Evolutionary conservation across 2,797 vertebrate species (phyloP).

Genomic region (Anisognathus igniventris): DNA sequence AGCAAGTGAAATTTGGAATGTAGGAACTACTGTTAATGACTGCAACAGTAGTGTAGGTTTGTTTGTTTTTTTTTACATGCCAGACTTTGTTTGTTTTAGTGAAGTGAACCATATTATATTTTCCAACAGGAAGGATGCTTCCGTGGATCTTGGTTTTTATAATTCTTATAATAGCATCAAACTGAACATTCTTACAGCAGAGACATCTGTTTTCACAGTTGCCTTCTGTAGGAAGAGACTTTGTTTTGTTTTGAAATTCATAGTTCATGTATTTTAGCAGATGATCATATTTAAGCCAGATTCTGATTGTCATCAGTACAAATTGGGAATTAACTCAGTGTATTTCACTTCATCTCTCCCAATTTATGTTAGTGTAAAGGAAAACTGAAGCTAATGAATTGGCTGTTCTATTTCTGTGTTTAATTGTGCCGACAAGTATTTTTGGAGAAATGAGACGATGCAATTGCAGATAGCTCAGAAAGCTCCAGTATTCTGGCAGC

Average conservation of each 20-base stretch:
- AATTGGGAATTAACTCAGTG: conserved; percentile 19
- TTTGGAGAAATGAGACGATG: conserved; percentile 17
- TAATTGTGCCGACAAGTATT: conserved; percentile 16
- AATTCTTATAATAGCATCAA: conserved; percentile 37
- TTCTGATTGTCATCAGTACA: conserved; percentile 43
- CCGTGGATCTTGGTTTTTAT: background rate
- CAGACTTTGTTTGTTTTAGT: conserved; percentile 44
- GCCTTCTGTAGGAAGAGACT: conserved; percentile 42
- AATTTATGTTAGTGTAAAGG: background rate
- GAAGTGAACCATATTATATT: conserved; percentile 30
- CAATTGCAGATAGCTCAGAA: background rate
- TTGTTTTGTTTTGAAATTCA: conserved; percentile 35
- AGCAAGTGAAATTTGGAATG: background rate
- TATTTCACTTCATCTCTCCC: conserved; percentile 33
- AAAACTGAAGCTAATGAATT: conserved; percentile 27
- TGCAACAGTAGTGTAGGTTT: background rate
- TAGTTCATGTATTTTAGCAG: conserved; percentile 40
- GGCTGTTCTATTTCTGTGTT: conserved; percentile 1
- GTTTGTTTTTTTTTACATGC: background rate
- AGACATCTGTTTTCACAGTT: conserved; percentile 46
- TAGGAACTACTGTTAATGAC: background rate
- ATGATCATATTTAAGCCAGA: conserved; percentile 38
- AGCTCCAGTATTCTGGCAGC: background rate
- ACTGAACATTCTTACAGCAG: conserved; percentile 25
- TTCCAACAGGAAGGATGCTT: conserved; percentile 32